Evolutionary conservation across 2,797 vertebrate species (phyloP).

Genomic region (Threskiornis aethiopicus): DNA sequence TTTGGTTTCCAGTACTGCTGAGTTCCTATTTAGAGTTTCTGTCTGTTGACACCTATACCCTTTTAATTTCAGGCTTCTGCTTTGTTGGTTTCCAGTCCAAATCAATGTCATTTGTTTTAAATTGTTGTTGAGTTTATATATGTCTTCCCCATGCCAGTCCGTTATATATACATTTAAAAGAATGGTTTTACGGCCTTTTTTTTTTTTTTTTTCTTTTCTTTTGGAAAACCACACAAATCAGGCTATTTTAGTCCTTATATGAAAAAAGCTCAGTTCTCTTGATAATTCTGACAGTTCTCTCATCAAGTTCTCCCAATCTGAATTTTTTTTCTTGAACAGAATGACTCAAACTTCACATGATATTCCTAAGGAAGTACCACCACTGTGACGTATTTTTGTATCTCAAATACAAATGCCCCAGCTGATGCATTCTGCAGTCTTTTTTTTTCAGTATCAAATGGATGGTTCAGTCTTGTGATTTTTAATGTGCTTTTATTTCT

Average conservation of each 20-base stretch:
- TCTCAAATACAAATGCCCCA: background rate
- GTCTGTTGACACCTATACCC: background rate
- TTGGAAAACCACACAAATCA: background rate
- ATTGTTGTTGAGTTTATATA: background rate
- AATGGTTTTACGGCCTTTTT: background rate
- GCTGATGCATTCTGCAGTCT: background rate
- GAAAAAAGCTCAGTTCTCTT: background rate
- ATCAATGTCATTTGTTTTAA: background rate
- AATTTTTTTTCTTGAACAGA: background rate
- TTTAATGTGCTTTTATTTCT: background rate
- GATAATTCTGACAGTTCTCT: background rate
- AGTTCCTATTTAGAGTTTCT: background rate
- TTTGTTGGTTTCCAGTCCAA: background rate
- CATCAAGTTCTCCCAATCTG: background rate
- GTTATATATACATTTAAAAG: background rate
- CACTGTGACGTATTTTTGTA: background rate
- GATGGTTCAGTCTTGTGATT: background rate
- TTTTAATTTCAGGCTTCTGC: background rate
- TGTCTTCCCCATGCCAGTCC: background rate
- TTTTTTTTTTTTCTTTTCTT: background rate
- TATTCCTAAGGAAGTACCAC: background rate
- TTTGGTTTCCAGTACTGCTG: background rate
- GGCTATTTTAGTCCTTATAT: background rate
- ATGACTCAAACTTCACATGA: constrained; percentile 12
- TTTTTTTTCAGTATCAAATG: background rate